Percentiles rank a stretch among this genome's conserved stretches.
Evolutionary conservation across 2,888 invertebrate genomes (phyloP).

Genomic region (Sabellastarte sp.): DNA sequence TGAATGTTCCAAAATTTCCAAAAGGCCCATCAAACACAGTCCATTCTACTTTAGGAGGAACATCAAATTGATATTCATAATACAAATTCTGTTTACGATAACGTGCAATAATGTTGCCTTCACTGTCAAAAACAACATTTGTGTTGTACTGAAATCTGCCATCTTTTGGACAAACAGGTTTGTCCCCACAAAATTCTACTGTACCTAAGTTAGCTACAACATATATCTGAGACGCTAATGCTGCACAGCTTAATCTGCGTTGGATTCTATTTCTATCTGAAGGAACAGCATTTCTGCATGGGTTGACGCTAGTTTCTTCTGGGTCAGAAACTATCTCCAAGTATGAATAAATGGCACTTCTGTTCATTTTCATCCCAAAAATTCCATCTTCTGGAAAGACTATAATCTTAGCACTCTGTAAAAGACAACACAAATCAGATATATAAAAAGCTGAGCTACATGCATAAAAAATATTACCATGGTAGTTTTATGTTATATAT

Average conservation of each 20-base stretch:
- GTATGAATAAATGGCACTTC: slow-evolving; percentile 27
- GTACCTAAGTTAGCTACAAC: slow-evolving; percentile 73
- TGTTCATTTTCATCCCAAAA: slow-evolving; percentile 52
- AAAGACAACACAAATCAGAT: no score
- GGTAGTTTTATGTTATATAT: no score
- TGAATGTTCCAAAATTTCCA: slow-evolving; percentile 64
- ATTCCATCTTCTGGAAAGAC: slow-evolving; percentile 73
- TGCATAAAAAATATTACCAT: no score
- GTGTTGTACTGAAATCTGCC: slow-evolving; percentile 68
- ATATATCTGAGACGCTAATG: slow-evolving; percentile 66
- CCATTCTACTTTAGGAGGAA: slow-evolving; percentile 32
- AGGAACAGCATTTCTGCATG: slow-evolving; percentile 32
- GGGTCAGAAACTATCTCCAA: slow-evolving; percentile 45
- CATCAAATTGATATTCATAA: slow-evolving; percentile 61
- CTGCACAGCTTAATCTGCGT: slow-evolving; percentile 63
- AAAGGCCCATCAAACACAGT: slow-evolving; percentile 43
- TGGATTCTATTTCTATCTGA: slow-evolving; percentile 23
- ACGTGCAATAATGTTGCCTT: slow-evolving; percentile 70
- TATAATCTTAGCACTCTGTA: slow-evolving; percentile 72
- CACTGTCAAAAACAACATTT: slow-evolving; percentile 74
- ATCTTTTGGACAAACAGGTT: slow-evolving; percentile 36
- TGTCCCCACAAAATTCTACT: slow-evolving; percentile 63
- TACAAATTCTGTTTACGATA: slow-evolving; percentile 64
- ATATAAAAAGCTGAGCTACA: no score
- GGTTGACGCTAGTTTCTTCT: slow-evolving; percentile 60